A percentile compares a stretch with the other conserved stretches of the same genome.
Conservation (phyloP, 2,113 vertebrate genomes). For the Mohoua ochrocephala region DNA sequence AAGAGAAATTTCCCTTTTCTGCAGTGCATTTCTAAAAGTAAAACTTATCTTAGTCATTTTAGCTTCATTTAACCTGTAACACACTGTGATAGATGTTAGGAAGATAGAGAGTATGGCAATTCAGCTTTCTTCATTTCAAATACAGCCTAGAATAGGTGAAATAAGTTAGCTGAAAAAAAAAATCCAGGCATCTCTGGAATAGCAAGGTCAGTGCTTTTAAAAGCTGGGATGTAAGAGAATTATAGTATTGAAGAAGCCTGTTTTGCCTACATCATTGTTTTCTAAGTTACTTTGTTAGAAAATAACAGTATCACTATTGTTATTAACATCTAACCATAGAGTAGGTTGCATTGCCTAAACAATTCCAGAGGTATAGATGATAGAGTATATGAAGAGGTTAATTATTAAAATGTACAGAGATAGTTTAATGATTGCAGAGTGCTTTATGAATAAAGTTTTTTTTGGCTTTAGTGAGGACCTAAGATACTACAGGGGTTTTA, state of each 20-base stretch:
- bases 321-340: neutral
- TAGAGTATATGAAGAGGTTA: neutral
- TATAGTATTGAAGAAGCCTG: neutral
- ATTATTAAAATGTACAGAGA: neutral
- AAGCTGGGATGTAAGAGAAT: neutral
- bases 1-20: neutral
- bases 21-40: neutral
- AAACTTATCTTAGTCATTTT: neutral
- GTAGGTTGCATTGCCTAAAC: neutral
- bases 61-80: neutral
- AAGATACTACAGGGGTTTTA: neutral
- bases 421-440: neutral
- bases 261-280: neutral
- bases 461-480: neutral
- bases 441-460: neutral
- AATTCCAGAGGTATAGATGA: neutral
- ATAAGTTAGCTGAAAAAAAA: neutral
- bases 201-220: neutral
- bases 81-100: neutral
- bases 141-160: neutral
- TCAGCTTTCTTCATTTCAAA: neutral
- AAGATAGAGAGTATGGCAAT: neutral
- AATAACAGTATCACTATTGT: neutral
- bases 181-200: neutral
- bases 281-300: neutral